phyloP scores from a whole-genome alignment of 2,797 vertebrate species.

The Naso thynnoides region DNA sequence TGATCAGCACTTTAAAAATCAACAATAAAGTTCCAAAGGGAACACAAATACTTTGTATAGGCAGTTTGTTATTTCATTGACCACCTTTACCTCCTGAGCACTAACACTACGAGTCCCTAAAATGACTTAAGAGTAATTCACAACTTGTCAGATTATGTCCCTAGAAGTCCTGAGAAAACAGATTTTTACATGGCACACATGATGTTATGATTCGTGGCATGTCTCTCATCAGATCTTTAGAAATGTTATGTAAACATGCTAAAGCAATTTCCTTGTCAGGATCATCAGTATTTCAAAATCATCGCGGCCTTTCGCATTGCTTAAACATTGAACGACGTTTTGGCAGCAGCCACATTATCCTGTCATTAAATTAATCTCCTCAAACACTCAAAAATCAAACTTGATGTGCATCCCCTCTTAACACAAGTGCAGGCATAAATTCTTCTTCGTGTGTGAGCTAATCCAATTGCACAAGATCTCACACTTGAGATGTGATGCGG shows the following conservation, averaged over 20 bases:
- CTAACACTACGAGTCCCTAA: background rate
- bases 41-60: background rate
- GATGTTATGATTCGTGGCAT: constrained; percentile 5
- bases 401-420: constrained; percentile 29
- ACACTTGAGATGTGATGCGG: constrained; percentile 57
- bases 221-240: constrained; percentile 27
- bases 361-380: constrained; percentile 60
- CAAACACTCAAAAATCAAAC: constrained; percentile 58
- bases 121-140: background rate
- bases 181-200: constrained; percentile 1
- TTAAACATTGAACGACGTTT: constrained; percentile 44
- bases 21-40: background rate
- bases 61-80: background rate
- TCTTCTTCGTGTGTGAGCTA: constrained; percentile 37
- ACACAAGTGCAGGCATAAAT: constrained; percentile 39
- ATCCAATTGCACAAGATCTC: constrained; percentile 51
- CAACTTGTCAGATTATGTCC: background rate
- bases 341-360: constrained; percentile 48
- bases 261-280: constrained; percentile 19
- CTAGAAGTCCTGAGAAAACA: background rate
- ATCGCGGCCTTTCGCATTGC: constrained; percentile 14
- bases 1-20: background rate
- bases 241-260: constrained; percentile 46
- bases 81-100: background rate
- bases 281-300: constrained; percentile 48